Evolutionary conservation across 2,113 vertebrate genomes (phyloP).

Genomic region (Perca fluviatilis): DNA sequence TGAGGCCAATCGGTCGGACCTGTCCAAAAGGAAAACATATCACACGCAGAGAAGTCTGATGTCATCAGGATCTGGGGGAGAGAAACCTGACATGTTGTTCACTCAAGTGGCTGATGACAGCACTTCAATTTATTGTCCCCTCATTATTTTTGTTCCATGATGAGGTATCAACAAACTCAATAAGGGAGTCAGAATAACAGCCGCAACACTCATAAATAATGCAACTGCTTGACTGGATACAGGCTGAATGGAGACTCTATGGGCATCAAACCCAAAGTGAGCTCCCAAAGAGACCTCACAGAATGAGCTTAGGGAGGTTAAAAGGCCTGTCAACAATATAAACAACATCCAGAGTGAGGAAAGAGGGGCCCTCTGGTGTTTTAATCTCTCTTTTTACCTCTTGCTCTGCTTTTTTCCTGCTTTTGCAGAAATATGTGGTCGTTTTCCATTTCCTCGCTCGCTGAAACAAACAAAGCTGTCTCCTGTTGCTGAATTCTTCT

Average conservation of each 20-base stretch:
- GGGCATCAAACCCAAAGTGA: constrained; percentile 67
- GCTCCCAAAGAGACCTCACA: constrained; percentile 77
- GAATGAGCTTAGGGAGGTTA: constrained; percentile 78
- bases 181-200: constrained; percentile 78
- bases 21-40: constrained; percentile 73
- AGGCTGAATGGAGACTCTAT: constrained; percentile 77
- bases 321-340: constrained; percentile 82
- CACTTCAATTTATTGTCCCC: constrained; percentile 77
- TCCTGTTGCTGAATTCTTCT: constrained; percentile 70
- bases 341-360: constrained; percentile 70
- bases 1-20: constrained; percentile 65
- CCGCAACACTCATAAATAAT: constrained; percentile 84
- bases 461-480: constrained; percentile 77
- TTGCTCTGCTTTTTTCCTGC: constrained; percentile 63
- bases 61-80: constrained; percentile 53
- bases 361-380: constrained; percentile 68
- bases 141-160: constrained; percentile 76
- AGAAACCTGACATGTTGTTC: constrained; percentile 65
- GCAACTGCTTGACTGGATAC: constrained; percentile 77
- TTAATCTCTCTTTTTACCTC: constrained; percentile 70
- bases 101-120: constrained; percentile 79
- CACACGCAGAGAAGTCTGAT: constrained; percentile 61
- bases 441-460: constrained; percentile 66
- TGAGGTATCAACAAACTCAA: constrained; percentile 80
- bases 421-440: constrained; percentile 73